Conservation (phyloP, 2,113 vertebrate species). For the Xenopus borealis region DNA sequence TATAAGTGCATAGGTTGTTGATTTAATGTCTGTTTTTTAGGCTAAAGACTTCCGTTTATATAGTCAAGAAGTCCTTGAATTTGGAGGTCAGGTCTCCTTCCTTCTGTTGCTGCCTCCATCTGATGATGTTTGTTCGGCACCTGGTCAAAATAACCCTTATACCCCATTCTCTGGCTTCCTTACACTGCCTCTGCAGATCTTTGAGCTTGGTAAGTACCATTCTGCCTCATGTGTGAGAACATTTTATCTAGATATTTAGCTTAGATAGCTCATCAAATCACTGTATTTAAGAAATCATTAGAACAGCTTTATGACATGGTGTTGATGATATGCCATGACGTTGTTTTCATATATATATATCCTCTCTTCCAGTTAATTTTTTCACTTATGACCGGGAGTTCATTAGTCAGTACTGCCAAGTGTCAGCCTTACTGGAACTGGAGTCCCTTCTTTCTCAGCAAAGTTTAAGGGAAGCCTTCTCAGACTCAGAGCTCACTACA, state of each 20-base stretch:
- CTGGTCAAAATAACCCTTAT: conserved; percentile 83
- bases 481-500: conserved; percentile 70
- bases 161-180: conserved; percentile 79
- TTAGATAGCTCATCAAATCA: too few relatives aligned
- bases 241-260: too few relatives aligned
- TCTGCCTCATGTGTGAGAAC: too few relatives aligned
- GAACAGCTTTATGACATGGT: too few relatives aligned
- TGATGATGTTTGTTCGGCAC: conserved; percentile 82
- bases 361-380: conserved; percentile 74
- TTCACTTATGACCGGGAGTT: conserved; percentile 79
- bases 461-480: conserved; percentile 84
- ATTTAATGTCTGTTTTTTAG: conserved; percentile 51
- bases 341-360: too few relatives aligned
- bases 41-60: conserved; percentile 84
- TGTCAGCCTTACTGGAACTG: conserved; percentile 80
- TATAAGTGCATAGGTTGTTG: too few relatives aligned
- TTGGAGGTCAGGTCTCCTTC: conserved; percentile 82
- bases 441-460: conserved; percentile 89
- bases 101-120: conserved; percentile 82
- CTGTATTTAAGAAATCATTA: too few relatives aligned
- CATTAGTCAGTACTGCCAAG: conserved; percentile 83
- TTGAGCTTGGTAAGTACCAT: conserved; percentile 76
- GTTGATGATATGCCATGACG: too few relatives aligned
- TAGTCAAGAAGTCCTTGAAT: conserved; percentile 84
- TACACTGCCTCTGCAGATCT: conserved; percentile 83